These are phyloP conservation scores for Chironomus striatipennis DNA, from an alignment of 1,140 invertebrate species.

Conservation along the genomic window DNA sequence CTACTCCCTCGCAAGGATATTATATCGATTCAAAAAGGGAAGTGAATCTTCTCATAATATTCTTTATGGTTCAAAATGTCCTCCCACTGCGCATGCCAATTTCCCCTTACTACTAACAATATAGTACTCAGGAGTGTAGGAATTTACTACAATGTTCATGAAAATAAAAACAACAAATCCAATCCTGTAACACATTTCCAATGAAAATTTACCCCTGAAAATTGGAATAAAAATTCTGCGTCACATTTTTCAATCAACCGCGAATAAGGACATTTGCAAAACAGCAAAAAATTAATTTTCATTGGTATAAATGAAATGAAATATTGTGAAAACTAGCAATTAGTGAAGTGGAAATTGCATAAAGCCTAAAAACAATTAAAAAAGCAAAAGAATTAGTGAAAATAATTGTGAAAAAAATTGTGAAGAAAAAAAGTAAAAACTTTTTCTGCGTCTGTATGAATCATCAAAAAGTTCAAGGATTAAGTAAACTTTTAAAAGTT, in stretches of 20 bases:
- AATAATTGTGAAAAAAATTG: too few relatives aligned
- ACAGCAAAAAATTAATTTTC: background rate
- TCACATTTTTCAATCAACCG: background rate
- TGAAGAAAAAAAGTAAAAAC: too few relatives aligned
- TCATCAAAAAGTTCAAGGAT: conserved; percentile 22
- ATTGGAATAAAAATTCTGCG: background rate
- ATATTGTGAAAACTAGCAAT: background rate
- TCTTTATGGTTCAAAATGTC: too few relatives aligned
- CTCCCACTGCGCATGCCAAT: background rate
- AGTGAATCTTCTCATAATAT: too few relatives aligned
- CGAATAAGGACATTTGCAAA: conserved; percentile 1
- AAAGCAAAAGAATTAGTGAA: too few relatives aligned
- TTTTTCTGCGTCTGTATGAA: background rate
- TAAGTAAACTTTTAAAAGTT: background rate
- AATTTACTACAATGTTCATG: background rate
- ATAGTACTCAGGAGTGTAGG: background rate
- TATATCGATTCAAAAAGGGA: too few relatives aligned
- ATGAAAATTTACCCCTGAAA: background rate
- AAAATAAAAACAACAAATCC: background rate
- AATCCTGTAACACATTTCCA: background rate
- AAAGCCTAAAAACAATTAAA: too few relatives aligned
- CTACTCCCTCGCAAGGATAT: too few relatives aligned
- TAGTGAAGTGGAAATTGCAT: background rate
- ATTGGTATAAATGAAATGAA: background rate
- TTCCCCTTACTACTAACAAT: background rate